Base-by-base conservation (phyloP, 2,888 invertebrate genomes). In the Helleia helle region DNA sequence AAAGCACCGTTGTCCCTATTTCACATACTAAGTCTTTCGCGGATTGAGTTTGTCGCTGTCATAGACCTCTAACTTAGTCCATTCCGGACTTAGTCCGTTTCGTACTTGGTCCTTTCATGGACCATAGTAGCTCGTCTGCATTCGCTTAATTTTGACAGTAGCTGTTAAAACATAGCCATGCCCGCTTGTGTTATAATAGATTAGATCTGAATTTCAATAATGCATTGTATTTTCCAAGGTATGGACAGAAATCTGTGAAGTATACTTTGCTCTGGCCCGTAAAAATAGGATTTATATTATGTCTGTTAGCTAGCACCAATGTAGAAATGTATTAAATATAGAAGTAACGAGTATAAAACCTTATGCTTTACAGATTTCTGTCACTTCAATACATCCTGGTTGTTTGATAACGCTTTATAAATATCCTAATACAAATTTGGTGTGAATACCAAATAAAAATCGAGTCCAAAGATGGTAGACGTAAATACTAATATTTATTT, bases 401-500 rank as follows among this genome's bases (percentile, higher is more conserved):
- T 34, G 40, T 40, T 24, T 31, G n/a, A 12, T 30, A 17, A 40
- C 9, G 39, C 39, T 39, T 31, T 26, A 25, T 4, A 12, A 40
- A 31, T 40, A 25, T 40, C 40, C 15, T 40, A 40, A 15, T 17
- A 26, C 40, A 25, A 31, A 13, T 40, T 40, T 56, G 64, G 61
- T 62, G 57, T 64, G 49, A 42, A 42, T 53, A 69, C 77, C 71
- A 71, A 69, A 67, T 55, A 54, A 56, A 62, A 65, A 75, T 66
- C 69, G 60, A 73, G 79, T 81, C 81, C 80, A 81, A 81, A 81
- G 81, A 79, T 14, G 40, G 40, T 40, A 40, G 40, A 40, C 24
- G 17, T 40, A 31, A 38, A 40, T 40, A 24, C 25, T 40, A 40
- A 40, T 40, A 40, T 40, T 40, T 40, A 40, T 40, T 40, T 40